Evolutionary conservation across 2,113 vertebrate species (phyloP), one percentile per base, ranked within the genome.

Genomic region (Cheilinus undulatus): DNA sequence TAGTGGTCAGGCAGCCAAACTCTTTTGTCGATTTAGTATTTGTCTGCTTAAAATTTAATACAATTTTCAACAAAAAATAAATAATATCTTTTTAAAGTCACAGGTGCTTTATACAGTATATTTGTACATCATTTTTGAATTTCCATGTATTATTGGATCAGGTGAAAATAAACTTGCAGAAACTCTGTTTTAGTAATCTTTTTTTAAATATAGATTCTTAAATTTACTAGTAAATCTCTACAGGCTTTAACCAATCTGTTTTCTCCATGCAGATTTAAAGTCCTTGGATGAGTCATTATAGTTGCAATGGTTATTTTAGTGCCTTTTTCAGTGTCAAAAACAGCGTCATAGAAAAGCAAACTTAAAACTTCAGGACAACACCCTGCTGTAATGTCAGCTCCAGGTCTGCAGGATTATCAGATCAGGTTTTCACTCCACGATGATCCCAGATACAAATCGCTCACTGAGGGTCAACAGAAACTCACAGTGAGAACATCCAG

Each of bases 401-500:
- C 54, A 71, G 20, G 15, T 46, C 23, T 38, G 36, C 6, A 22
- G 32, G 23, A 36, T 54, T 40, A 49, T 50, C 52, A 32, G 17
- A 72, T 62, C 30, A 68, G 22, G 45, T 51, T 50, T 73, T 69
- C 46, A 56, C 42, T 45, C 15, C 10, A n/a, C n/a, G 17, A 9
- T 49, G 6, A 38, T 53, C 30, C 23, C 7, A 53, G 22, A 71
- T 19, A 49, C 58, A 52, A 75, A 83, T 76, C 28, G 27, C 36
- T 67, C 20, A 34, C 26, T 49, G 23, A 32, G 34, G 12, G 7
- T 45, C 28, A 50, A 73, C 42, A 69, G 12, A 51, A 67, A 52
- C 40, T 52, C n/a, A 4, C 28, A 22, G 27, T 20, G 56, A 45
- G 74, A 81, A 45, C 22, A 67, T 48, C 8, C 69, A 69, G 78